Evolutionary conservation across 2,888 invertebrate species (phyloP).

Genomic region (Nysson spinosus): DNA sequence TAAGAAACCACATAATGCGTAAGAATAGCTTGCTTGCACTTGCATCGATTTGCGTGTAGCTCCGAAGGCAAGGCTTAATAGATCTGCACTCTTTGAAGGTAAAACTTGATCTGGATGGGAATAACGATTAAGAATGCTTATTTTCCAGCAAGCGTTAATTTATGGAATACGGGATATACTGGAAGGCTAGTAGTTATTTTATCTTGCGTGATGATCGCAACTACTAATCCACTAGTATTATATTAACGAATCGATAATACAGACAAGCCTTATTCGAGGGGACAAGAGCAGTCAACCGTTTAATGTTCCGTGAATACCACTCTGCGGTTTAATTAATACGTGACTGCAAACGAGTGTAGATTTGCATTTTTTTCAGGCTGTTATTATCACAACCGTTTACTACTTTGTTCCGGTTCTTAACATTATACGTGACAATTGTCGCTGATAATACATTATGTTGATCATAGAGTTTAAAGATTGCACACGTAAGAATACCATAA

Average conservation of each 20-base stretch:
- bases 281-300: conserved; percentile 59
- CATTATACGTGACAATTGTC: too few species aligned
- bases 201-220: conserved; percentile 14
- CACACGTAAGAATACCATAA: too few species aligned
- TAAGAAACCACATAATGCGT: conserved; percentile 25
- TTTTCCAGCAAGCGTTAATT: conserved; percentile 5
- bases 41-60: not conserved
- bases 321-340: conserved; percentile 54
- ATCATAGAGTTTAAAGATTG: too few species aligned
- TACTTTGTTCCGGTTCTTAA: too few species aligned
- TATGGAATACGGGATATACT: not conserved
- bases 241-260: conserved; percentile 56
- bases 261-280: conserved; percentile 48
- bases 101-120: conserved; percentile 5
- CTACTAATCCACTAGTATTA: conserved; percentile 20
- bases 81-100: not conserved
- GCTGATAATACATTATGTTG: too few species aligned
- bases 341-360: conserved; percentile 19
- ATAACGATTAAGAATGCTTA: not conserved
- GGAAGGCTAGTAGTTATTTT: conserved; percentile 21
- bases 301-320: conserved; percentile 36
- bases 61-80: not conserved
- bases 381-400: conserved; percentile 23
- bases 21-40: conserved; percentile 18
- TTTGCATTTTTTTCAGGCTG: conserved; percentile 17